Base-by-base conservation (phyloP, 2,113 vertebrate genomes). In the Progne subis region DNA sequence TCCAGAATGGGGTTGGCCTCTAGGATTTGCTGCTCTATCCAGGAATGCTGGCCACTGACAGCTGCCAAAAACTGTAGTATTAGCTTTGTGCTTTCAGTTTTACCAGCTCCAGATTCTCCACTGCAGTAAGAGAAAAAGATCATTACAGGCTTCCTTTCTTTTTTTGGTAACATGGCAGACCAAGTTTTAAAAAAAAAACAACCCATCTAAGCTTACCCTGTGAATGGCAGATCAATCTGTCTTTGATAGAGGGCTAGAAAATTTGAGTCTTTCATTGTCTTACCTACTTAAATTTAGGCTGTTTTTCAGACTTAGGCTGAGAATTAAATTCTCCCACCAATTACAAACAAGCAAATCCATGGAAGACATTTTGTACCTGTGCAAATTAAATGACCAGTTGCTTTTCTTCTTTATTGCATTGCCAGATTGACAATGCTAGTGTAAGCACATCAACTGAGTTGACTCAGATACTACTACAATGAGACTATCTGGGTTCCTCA, bases 1-100 rank as follows among this genome's bases (percentile, higher is more conserved):
- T 99, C 99, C 89, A 99, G 96, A 61, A 99, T 99, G 56, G 99
- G 99, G 91, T 99, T 99, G 41, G 99, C 99, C 90, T 99, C 99
- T 41, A 99, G 98, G 70, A 99, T 97, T 97, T 99, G 99, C 95
- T 99, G 99, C 94, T 99, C 99, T 53, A 99, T 99, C 99, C 99
- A 99, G 8, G 99, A 99, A 90, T 98, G 99, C 95, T 99, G 99
- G 11, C 99, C 98, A 8, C 99, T 99, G 63, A 99, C 94, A 4
- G 98, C 98, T 74, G 99, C 99, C 96, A 99, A 96, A 96, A 99
- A 99, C 96, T 99, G 99, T 89, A 99, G 96, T 97, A 99, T 98
- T 81, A 99, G 96, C 93, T 99, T 99, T 46, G 99, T 99, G 96
- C 98, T 99, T 97, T 99, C 99, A 0, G 99, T 99, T 98, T 99